phyloP scores from a whole-genome alignment of 1,140 invertebrate species.

The Meloidogyne floridensis region DNA sequence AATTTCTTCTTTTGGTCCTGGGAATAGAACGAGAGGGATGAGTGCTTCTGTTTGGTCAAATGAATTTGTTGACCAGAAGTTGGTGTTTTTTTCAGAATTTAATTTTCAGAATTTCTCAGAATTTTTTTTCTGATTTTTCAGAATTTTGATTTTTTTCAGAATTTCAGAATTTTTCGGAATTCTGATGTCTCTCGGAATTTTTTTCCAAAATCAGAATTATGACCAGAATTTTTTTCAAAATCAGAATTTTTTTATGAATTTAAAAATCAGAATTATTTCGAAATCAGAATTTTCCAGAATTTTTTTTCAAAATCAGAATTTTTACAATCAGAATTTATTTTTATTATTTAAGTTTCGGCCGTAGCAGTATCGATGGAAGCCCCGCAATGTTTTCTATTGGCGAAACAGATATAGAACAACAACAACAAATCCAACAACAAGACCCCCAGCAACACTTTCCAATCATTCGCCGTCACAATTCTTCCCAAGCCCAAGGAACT shows the following conservation, averaged over 20 bases:
- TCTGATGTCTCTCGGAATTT: neutral
- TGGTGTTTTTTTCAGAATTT: neutral
- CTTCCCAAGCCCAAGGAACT: constrained; percentile 5
- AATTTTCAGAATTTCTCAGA: too few relatives aligned
- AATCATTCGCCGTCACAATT: constrained; percentile 29
- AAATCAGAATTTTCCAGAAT: too few relatives aligned
- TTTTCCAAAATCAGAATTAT: too few relatives aligned
- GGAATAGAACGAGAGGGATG: neutral
- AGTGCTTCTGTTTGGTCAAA: constrained; percentile 3
- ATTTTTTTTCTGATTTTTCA: too few relatives aligned
- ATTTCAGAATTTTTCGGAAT: neutral
- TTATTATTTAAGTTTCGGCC: too few relatives aligned
- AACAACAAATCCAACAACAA: neutral
- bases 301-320: too few relatives aligned
- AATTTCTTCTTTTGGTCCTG: neutral
- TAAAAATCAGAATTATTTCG: too few relatives aligned
- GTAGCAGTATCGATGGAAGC: neutral
- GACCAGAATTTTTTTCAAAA: too few relatives aligned
- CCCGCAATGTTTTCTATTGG: constrained; percentile 25
- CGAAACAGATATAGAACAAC: constrained; percentile 1
- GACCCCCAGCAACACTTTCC: neutral
- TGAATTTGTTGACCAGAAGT: neutral
- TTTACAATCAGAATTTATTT: too few relatives aligned
- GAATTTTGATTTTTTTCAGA: neutral
- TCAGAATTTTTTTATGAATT: too few relatives aligned